Conservation (phyloP, 2,113 vertebrate genomes). For the Butorides virescens region DNA sequence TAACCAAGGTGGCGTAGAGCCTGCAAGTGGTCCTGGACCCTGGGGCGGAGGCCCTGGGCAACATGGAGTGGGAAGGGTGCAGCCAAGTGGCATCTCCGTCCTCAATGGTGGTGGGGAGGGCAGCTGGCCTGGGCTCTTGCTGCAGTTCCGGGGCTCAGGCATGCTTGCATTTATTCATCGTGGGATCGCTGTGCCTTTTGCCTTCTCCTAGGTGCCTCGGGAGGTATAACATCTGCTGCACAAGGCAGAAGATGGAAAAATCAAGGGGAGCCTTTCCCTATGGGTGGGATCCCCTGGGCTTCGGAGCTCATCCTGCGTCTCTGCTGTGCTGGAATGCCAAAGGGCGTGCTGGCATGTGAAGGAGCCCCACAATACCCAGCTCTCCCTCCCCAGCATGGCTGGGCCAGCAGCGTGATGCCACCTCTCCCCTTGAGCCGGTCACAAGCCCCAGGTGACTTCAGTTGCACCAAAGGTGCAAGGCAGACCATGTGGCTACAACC, state of each 20-base stretch:
- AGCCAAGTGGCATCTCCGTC: not conserved
- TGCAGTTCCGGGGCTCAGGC: not conserved
- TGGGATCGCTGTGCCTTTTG: not conserved
- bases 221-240: not conserved
- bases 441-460: not conserved
- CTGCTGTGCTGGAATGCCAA: not conserved
- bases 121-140: not conserved
- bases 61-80: fast-evolving
- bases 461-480: not conserved
- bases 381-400: not conserved
- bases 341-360: not conserved
- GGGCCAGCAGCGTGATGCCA: not conserved
- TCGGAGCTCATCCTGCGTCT: not conserved
- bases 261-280: not conserved
- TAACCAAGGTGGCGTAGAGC: fast-evolving
- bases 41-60: not conserved
- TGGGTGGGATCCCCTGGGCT: not conserved
- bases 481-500: not conserved
- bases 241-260: not conserved
- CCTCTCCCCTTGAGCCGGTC: not conserved
- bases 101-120: not conserved
- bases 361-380: not conserved
- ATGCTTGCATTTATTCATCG: not conserved
- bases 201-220: not conserved
- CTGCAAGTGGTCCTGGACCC: not conserved